Evolutionary conservation across 2,113 vertebrate genomes (phyloP).

Genomic region (Pampusana beccarii): DNA sequence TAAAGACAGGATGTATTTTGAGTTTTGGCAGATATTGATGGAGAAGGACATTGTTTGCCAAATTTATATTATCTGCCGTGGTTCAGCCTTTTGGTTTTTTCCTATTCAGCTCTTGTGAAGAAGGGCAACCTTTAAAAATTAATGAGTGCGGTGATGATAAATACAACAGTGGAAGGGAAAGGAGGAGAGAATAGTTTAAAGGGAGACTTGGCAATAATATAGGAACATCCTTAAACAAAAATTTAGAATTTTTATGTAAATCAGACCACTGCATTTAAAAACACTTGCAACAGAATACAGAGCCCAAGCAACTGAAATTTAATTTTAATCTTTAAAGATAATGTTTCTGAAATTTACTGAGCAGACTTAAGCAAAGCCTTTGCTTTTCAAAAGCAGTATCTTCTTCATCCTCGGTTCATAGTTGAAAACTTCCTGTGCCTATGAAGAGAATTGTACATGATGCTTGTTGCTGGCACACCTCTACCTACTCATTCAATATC

Average conservation of each 20-base stretch:
- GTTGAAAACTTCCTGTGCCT: not conserved
- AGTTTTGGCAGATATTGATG: not conserved
- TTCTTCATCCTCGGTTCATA: not conserved
- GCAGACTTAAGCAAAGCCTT: not conserved
- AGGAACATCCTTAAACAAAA: not conserved
- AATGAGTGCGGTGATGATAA: not conserved
- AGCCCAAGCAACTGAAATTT: not conserved
- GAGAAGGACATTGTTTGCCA: not conserved
- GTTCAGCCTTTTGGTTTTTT: not conserved
- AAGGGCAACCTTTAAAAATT: constrained; percentile 23
- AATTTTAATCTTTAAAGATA: constrained; percentile 27
- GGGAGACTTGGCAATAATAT: not conserved
- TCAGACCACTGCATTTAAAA: not conserved
- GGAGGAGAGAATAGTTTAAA: not conserved
- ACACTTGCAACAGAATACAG: not conserved
- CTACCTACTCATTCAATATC: not conserved
- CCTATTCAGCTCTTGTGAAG: not conserved
- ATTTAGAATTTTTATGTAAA: not conserved
- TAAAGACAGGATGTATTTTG: not conserved
- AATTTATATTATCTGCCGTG: not conserved
- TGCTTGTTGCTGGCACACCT: not conserved
- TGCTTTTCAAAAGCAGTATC: not conserved
- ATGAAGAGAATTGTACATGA: not conserved
- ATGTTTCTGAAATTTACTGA: not conserved
- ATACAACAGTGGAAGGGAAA: not conserved